Evolutionary conservation across 2,797 vertebrate genomes (phyloP), one percentile per base, ranked within the genome.

Genomic region (Epinephelus malabaricus): DNA sequence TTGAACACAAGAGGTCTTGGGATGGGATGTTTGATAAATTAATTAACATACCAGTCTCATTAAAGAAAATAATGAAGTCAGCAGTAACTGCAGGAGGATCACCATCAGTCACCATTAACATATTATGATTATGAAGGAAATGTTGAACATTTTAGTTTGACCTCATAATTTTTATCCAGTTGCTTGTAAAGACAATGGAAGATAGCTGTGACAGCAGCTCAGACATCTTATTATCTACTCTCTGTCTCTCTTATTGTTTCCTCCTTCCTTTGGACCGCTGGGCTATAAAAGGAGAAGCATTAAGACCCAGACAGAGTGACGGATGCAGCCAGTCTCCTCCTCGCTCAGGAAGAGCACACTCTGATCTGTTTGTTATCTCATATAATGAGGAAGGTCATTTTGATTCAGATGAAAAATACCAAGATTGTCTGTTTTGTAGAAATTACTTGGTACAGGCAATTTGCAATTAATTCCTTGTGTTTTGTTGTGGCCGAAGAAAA

Each of bases 301-400:
- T 92, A 47, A 94, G 95, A 66, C 93, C 92, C 95, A 95, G 94
- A 79, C 93, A 92, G 94, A 93, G 92, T n/a, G 61, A 79, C 50
- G 23, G 69, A 67, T 34, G 50, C 79, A 80, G 77, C 65, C 62
- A 9, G 17, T 56, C 59, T 63, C 79, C 68, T 70, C 61, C 67
- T 3, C 3, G 11, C 51, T 71, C 34, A 11, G 40, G 40, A 34
- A 34, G 34, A 43, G 40, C 40, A 4, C 38, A 4, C 21, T 58
- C 46, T 30, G 47, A 77, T 83, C 70, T 62, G 58, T 69, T 79
- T 67, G 40, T 30, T 60, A 74, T 78, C 68, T 54, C 7, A 9
- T 38, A 0, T 6, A 34, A 55, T 23, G 45, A 61, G 60, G 9
- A 47, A 53, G 0, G 12, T 61, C 8, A 25, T 47, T 67, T 70